phyloP scores from a whole-genome alignment of 2,888 invertebrate species.

The Invenusta paracnida region DNA sequence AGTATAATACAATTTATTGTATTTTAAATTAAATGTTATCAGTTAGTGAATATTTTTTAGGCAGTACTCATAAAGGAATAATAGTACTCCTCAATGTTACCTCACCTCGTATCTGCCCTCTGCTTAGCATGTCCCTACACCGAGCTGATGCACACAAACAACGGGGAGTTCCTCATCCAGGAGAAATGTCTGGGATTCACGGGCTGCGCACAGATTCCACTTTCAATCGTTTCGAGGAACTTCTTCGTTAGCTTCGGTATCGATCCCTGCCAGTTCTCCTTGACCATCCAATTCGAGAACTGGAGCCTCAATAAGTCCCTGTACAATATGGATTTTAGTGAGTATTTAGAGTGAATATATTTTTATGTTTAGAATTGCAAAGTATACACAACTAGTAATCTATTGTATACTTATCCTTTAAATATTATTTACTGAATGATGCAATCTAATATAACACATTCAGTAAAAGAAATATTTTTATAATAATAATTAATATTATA shows the following conservation, averaged over 20 bases:
- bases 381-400: too few species aligned
- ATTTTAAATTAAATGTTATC: too few species aligned
- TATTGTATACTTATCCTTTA: too few species aligned
- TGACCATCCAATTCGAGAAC: not conserved
- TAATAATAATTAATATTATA: not conserved
- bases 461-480: not conserved
- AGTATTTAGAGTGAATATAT: too few species aligned
- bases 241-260: slow-evolving; percentile 11
- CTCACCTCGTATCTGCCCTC: too few species aligned
- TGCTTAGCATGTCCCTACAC: slow-evolving; percentile 1
- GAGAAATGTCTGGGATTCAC: not conserved
- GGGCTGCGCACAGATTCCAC: not conserved
- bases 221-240: not conserved
- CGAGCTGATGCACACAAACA: not conserved
- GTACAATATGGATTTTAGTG: slow-evolving; percentile 45
- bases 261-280: not conserved
- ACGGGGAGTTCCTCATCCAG: not conserved
- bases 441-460: too few species aligned
- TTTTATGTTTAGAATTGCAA: too few species aligned
- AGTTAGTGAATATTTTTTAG: too few species aligned
- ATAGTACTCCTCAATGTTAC: too few species aligned
- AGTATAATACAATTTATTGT: too few species aligned
- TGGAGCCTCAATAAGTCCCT: slow-evolving; percentile 42
- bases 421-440: too few species aligned
- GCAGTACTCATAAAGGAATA: too few species aligned